Evolutionary conservation across 2,888 invertebrate genomes (phyloP), one percentile per base, ranked within the genome.

Genomic region (Holacanthella duospinosa): DNA sequence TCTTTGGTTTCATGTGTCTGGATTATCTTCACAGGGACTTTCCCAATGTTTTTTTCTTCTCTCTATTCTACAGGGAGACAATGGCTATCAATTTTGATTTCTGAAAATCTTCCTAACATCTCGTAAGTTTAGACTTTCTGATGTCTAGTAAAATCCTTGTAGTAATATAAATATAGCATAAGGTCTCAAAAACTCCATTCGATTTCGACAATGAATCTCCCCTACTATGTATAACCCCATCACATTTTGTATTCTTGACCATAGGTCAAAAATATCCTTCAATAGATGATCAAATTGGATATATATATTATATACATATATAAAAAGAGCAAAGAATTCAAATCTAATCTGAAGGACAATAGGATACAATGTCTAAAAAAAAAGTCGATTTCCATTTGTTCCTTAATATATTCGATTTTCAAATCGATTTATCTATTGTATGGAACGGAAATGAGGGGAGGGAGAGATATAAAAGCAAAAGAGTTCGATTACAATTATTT

Each of bases 81-180:
- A 6, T 21, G 2, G 29, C 19, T 29, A 60, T 60, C 28, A 36
- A 48, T 54, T 60, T 55, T 60, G 60, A 60, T 60, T 60, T 60
- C 43, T 26, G 29, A 43, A 25, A 24, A 43, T 55, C 12, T 6
- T n/a, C 9, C 25, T n/a, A n/a, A n/a, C n/a, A n/a, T n/a, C n/a
- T n/a, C n/a, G n/a, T 55, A 55, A 25, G 43, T 36, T 48, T 48
- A 4, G 48, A 48, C 48, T 48, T 21, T 6, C 9, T 16, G 6
- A 36, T 36, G 36, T 16, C 16, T 36, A 6, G 6, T 16, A 6
- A 36, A 16, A 36, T 6, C 36, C 6, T 36, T 16, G 16, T 6
- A 36, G 16, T 36, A 36, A 36, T 16, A 12, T 16, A 36, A 36
- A 36, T n/a, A n/a, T n/a, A n/a, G n/a, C n/a, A n/a, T n/a, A n/a